Evolutionary conservation across 2,888 invertebrate species (phyloP), one percentile per base, ranked within the genome.

Genomic region (Physocephala rufipes): DNA sequence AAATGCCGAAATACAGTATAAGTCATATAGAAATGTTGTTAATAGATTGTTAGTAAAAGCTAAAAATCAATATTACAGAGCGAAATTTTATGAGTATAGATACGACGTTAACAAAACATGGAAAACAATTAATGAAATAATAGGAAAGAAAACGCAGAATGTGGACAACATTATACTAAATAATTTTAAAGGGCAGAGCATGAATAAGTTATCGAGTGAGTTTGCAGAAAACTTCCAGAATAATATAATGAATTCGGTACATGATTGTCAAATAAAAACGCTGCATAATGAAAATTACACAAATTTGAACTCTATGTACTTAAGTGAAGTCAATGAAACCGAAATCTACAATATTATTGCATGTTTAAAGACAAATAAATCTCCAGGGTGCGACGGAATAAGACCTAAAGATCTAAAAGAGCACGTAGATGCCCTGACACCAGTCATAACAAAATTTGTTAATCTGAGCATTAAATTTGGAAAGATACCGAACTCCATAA

Each of bases 191-290:
- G 45, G 28, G 16, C 30, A 36, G 15, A 21, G 65, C 7, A 19
- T 19, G 7, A 15, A 1, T 1, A 36, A 47, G 2, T 47, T 71
- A 3, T 4, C 59, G 19, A 61, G 61, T 30, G 49, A 36, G 15
- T 70, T 70, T 45, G 70, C 71, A 24, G 61, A 30, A 26, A 59
- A 28, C 15, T 66, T 53, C 16, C 19, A 61, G 4, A 45, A 43
- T 19, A 64, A 61, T 26, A 45, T 70, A 45, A 12, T 19, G 5
- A 45, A 55, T 26, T 66, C 58, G 2, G 45, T 71, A 3, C 71
- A 71, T 45, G 26, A 28, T 5, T 66, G 71, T 28, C n/a, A 58
- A n/a, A 58, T 70, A 5, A 26, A 65, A 51, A 65, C 65, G n/a
- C 26, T 49, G 4, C 36, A 36, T 7, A 30, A 15, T 16, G 2